phyloP scores from a whole-genome alignment of 2,888 invertebrate species.

The Villa cingulata region DNA sequence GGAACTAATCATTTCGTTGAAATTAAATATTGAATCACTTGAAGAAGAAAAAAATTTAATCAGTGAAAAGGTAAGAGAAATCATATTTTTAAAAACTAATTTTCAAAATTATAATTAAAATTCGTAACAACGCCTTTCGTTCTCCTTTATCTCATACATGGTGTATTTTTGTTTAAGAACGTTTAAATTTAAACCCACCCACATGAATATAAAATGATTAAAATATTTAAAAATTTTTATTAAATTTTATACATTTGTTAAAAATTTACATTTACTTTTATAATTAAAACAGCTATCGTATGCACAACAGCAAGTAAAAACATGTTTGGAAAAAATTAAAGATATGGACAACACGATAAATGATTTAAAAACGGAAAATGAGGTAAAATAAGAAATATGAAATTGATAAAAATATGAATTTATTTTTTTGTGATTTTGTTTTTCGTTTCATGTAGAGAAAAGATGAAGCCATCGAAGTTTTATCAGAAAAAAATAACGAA shows the following conservation, averaged over 20 bases:
- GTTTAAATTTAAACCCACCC: no score
- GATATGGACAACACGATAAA: slow-evolving; percentile 22
- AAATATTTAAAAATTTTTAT: no score
- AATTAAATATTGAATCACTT: slow-evolving; percentile 19
- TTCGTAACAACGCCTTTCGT: no score
- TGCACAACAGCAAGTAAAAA: slow-evolving; percentile 19
- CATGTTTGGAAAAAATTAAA: slow-evolving; percentile 20
- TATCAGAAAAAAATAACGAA: slow-evolving; percentile 25
- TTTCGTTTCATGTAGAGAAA: slow-evolving; percentile 16
- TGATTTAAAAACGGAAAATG: slow-evolving; percentile 15
- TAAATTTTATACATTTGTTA: no score
- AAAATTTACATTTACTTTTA: no score
- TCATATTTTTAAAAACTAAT: background rate
- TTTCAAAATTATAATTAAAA: no score
- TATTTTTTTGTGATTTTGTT: background rate
- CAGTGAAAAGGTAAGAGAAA: slow-evolving; percentile 19
- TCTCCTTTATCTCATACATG: no score
- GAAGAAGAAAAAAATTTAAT: slow-evolving; percentile 19
- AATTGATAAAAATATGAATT: background rate
- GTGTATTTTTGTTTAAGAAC: background rate
- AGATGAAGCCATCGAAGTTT: slow-evolving; percentile 16
- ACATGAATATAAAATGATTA: no score
- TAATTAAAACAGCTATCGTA: slow-evolving; percentile 16
- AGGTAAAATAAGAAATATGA: slow-evolving; percentile 13
- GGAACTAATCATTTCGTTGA: slow-evolving; percentile 18